Percentiles rank a stretch among this genome's conserved stretches.
phyloP scores from a whole-genome alignment of 2,113 vertebrate genomes.

The Barnardius zonarius region DNA sequence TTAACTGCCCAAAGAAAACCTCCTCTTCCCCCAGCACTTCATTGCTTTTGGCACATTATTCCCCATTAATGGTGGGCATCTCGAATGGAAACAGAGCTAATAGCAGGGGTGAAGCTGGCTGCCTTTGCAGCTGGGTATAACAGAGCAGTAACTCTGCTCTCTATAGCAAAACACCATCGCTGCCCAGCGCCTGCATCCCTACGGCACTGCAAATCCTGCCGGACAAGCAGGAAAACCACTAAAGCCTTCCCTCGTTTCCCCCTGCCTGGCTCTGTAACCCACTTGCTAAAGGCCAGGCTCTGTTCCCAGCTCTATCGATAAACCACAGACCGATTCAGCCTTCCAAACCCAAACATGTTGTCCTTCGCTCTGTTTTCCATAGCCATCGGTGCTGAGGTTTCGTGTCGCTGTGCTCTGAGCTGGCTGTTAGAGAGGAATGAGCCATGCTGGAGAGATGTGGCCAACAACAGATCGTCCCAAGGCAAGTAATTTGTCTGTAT shows the following conservation, averaged over 20 bases:
- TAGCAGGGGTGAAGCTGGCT: not conserved
- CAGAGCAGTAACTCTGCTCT: not conserved
- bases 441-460: not conserved
- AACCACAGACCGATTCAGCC: not conserved
- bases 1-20: not conserved
- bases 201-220: not conserved
- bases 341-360: not conserved
- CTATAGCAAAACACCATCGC: not conserved
- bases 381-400: not conserved
- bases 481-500: not conserved
- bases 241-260: not conserved
- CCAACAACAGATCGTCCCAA: not conserved
- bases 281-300: not conserved
- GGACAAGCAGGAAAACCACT: not conserved
- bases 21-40: not conserved
- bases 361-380: not conserved
- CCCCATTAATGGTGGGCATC: not conserved
- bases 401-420: fast-evolving
- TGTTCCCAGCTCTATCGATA: not conserved
- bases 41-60: not conserved
- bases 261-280: not conserved
- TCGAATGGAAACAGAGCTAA: not conserved
- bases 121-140: not conserved
- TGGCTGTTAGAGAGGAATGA: not conserved
- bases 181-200: not conserved